Evolutionary conservation across 2,888 invertebrate genomes (phyloP), one percentile per base, ranked within the genome.

Genomic region (Scaptomyza flava): DNA sequence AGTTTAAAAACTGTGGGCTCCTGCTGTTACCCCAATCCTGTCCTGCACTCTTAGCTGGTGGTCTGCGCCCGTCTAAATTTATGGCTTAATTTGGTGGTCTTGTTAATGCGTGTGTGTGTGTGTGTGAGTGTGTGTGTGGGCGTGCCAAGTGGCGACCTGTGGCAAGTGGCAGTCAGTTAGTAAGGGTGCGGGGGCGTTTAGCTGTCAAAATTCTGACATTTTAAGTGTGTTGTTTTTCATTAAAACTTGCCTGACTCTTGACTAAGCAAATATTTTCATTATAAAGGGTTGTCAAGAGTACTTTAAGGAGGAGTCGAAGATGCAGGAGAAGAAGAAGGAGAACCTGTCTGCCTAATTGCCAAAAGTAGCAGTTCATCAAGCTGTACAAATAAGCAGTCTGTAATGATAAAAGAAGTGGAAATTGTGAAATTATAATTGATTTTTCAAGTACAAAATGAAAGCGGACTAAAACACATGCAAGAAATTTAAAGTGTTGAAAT

Each of bases 71-170:
- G 60, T 68, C 78, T 73, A 78, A 82, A 85, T 82, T 82, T 82
- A 85, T 82, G 82, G 82, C 82, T 82, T 82, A 85, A 82, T 85
- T 85, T 82, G 82, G 80, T 72, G 82, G 72, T 85, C 85, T 82
- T 76, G 72, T 85, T 76, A 82, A 82, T 81, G 36, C 14, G 38
- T 8, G 14, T 38, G 3, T 31, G 47, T n/a, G 85, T 82, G 85
- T 79, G 17, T 17, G n/a, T n/a, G 36, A 20, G 33, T 17, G 82
- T 82, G 80, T 79, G 77, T 78, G 83, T 71, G 78, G 67, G 83
- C 68, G 78, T 75, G 75, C 56, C 71, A 47, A 48, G 48, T 48
- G 68, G 53, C 62, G 20, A 50, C 48, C 48, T 48, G 36, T 23
- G 50, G 50, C 51, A 51, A 45, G 42, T 27, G 33, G 47, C 57